phyloP scores from a whole-genome alignment of 1,140 invertebrate species.

The Vanessa tameamea region DNA sequence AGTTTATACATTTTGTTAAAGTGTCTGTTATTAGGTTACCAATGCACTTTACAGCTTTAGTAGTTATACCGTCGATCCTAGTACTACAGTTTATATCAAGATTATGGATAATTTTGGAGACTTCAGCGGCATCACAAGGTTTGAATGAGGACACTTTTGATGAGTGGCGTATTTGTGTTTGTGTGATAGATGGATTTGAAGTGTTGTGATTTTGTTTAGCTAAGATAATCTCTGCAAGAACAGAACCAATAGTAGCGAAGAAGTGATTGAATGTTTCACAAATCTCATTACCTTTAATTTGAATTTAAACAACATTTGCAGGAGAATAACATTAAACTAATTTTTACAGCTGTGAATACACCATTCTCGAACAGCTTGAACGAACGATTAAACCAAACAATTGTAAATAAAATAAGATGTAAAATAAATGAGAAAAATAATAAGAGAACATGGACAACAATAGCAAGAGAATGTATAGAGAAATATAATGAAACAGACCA shows the following conservation, averaged over 20 bases:
- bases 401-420: no score
- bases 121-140: constrained; percentile 24
- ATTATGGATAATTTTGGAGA: constrained; percentile 34
- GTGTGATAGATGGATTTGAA: constrained; percentile 1
- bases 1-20: constrained; percentile 30
- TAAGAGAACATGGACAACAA: no score
- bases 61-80: constrained; percentile 14
- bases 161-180: constrained; percentile 7
- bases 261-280: constrained; percentile 35
- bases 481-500: no score
- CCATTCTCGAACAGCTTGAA: no score
- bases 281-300: constrained; percentile 22
- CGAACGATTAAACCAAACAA: no score
- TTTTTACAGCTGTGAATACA: no score
- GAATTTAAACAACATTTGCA: no score
- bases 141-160: constrained; percentile 11
- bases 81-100: constrained; percentile 33
- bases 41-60: constrained; percentile 39
- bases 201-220: constrained; percentile 14
- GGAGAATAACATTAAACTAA: no score
- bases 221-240: constrained; percentile 26
- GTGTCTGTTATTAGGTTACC: constrained; percentile 14
- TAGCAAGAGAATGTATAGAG: no score
- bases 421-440: no score
- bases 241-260: constrained; percentile 31